A percentile compares a stretch with the other conserved stretches of the same genome.
phyloP scores from a whole-genome alignment of 2,888 invertebrate genomes.

The Eristalinus sepulchralis region DNA sequence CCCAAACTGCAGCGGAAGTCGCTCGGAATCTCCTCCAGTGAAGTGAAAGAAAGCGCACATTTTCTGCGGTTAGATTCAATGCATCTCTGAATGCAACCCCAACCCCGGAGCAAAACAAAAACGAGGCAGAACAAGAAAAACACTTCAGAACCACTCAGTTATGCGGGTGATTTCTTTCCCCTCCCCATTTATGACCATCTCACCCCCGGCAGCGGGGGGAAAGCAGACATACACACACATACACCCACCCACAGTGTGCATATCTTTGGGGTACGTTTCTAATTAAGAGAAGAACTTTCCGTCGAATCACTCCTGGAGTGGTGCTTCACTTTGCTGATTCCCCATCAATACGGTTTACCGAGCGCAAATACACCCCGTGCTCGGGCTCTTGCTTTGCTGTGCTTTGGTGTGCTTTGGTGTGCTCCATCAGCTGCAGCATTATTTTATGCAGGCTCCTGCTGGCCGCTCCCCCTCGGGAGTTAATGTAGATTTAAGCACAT shows the following conservation, averaged over 20 bases:
- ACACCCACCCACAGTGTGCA: not conserved
- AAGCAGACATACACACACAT: slow-evolving; percentile 43
- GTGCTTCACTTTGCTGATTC: slow-evolving; percentile 63
- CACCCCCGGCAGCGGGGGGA: not conserved
- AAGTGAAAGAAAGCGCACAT: not conserved
- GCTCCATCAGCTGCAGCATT: slow-evolving; percentile 57
- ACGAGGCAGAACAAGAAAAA: slow-evolving; percentile 23
- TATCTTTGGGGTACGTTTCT: slow-evolving; percentile 70
- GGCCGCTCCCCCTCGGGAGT: slow-evolving; percentile 49
- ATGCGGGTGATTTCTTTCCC: slow-evolving; percentile 70
- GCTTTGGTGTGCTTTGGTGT: too few relatives aligned
- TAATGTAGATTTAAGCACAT: slow-evolving; percentile 70
- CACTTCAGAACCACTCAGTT: slow-evolving; percentile 61
- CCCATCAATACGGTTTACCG: slow-evolving; percentile 69
- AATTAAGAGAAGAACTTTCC: slow-evolving; percentile 70
- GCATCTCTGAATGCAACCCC: slow-evolving; percentile 15
- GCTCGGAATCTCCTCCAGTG: not conserved
- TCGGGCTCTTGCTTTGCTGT: too few relatives aligned
- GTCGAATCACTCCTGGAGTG: slow-evolving; percentile 61
- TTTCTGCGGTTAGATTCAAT: slow-evolving; percentile 15
- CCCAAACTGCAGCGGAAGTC: not conserved
- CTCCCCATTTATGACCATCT: slow-evolving; percentile 60
- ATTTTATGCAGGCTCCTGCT: slow-evolving; percentile 46
- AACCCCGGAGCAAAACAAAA: slow-evolving; percentile 31
- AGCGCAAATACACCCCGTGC: slow-evolving; percentile 47